phyloP scores from a whole-genome alignment of 2,113 vertebrate genomes.

The Petroica traversi region DNA sequence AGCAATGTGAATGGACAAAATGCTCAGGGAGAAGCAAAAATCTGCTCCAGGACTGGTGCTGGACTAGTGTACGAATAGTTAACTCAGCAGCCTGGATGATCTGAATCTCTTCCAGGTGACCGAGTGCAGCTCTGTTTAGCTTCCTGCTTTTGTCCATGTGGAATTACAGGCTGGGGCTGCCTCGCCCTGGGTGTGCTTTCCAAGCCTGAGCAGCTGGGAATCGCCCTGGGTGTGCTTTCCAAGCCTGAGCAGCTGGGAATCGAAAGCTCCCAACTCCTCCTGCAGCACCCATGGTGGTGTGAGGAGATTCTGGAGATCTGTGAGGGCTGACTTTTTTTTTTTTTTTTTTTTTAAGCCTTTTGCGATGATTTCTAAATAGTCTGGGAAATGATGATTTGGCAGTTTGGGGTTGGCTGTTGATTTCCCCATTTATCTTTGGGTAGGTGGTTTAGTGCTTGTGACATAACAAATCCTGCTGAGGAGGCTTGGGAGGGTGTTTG shows the following conservation, averaged over 20 bases:
- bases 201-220: neutral
- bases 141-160: constrained; percentile 69
- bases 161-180: neutral
- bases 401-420: neutral
- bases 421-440: neutral
- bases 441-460: neutral
- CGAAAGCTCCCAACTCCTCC: neutral
- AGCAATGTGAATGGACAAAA: neutral
- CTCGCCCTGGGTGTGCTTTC: neutral
- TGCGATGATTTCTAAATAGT: neutral
- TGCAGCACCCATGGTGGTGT: neutral
- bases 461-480: neutral
- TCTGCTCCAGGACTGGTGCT: neutral
- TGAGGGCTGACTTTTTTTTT: neutral
- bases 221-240: neutral
- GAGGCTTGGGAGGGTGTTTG: neutral
- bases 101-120: constrained; percentile 55
- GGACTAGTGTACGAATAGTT: neutral
- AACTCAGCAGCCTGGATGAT: neutral
- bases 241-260: neutral
- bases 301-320: neutral
- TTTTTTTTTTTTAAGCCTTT: neutral
- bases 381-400: neutral
- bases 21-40: neutral
- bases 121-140: constrained; percentile 30